These are phyloP conservation scores for Diabrotica undecimpunctata DNA, from an alignment of 1,140 invertebrate genomes.

Conservation along the genomic window DNA sequence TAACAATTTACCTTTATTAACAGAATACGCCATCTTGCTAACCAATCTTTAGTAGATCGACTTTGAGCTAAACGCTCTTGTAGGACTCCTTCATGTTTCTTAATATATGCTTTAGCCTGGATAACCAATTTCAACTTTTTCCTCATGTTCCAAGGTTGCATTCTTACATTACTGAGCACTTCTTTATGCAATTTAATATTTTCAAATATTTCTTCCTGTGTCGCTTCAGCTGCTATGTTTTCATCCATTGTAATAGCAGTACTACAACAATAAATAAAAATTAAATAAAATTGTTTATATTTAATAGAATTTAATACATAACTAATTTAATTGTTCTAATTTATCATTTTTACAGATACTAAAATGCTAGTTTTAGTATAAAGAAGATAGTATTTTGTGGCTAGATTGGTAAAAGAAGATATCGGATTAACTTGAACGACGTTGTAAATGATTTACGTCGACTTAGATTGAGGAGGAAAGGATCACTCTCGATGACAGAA, in stretches of 20 bases:
- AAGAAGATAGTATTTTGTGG: too few relatives aligned
- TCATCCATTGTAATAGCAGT: constrained; percentile 75
- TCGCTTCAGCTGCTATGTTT: constrained; percentile 53
- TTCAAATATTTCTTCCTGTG: constrained; percentile 84
- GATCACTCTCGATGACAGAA: too few relatives aligned
- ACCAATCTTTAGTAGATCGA: constrained; percentile 77
- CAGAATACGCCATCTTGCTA: constrained; percentile 76
- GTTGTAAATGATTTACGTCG: too few relatives aligned
- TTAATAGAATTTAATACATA: too few relatives aligned
- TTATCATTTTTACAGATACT: too few relatives aligned
- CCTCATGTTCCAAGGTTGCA: constrained; percentile 84
- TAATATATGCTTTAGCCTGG: constrained; percentile 83
- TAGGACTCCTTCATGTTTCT: constrained; percentile 82
- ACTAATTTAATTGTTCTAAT: too few relatives aligned
- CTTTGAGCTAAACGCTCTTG: constrained; percentile 87
- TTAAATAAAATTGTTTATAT: too few relatives aligned
- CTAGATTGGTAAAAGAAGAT: too few relatives aligned
- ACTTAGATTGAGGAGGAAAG: too few relatives aligned
- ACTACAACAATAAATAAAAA: constrained; percentile 46
- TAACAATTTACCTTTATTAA: constrained; percentile 50
- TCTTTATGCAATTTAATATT: constrained; percentile 91
- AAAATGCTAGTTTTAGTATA: too few relatives aligned
- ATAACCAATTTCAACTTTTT: constrained; percentile 81
- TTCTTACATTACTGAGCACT: constrained; percentile 81
- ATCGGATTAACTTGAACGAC: too few relatives aligned